Evolutionary conservation across 2,888 invertebrate genomes (phyloP).

Genomic region (Erynnis tages): DNA sequence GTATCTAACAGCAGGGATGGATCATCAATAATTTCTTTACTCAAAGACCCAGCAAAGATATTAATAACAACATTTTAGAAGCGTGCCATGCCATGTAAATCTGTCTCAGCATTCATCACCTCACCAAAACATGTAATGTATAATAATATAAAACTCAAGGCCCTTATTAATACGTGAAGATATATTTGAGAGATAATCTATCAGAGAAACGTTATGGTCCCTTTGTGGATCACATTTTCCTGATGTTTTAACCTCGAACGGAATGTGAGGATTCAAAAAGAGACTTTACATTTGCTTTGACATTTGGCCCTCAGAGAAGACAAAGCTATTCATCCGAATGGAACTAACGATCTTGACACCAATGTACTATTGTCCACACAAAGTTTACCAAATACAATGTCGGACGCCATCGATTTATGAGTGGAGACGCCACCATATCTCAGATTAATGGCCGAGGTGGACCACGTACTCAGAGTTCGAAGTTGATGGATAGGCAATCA

Average conservation of each 20-base stretch:
- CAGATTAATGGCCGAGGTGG: slow-evolving; percentile 37
- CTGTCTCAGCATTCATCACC: slow-evolving; percentile 8
- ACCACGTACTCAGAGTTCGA: slow-evolving; percentile 40
- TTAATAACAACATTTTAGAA: too few species aligned
- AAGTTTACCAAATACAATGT: slow-evolving; percentile 46
- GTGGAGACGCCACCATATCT: slow-evolving; percentile 41
- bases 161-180: background rate
- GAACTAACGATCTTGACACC: slow-evolving; percentile 60
- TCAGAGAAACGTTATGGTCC: background rate
- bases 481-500: slow-evolving; percentile 56
- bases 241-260: background rate
- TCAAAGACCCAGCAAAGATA: too few species aligned
- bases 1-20: too few species aligned
- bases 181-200: slow-evolving; percentile 10
- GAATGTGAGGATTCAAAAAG: slow-evolving; percentile 1
- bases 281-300: slow-evolving; percentile 25
- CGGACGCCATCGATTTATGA: slow-evolving; percentile 49
- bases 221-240: slow-evolving; percentile 11
- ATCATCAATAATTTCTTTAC: too few species aligned
- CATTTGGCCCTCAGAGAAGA: slow-evolving; percentile 55
- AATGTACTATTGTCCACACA: slow-evolving; percentile 52
- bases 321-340: slow-evolving; percentile 45
- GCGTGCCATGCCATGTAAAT: slow-evolving; percentile 5
- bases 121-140: slow-evolving; percentile 7
- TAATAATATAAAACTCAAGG: background rate